Conservation (phyloP, 2,888 invertebrate genomes). For the Sphecodes monilicornis region DNA sequence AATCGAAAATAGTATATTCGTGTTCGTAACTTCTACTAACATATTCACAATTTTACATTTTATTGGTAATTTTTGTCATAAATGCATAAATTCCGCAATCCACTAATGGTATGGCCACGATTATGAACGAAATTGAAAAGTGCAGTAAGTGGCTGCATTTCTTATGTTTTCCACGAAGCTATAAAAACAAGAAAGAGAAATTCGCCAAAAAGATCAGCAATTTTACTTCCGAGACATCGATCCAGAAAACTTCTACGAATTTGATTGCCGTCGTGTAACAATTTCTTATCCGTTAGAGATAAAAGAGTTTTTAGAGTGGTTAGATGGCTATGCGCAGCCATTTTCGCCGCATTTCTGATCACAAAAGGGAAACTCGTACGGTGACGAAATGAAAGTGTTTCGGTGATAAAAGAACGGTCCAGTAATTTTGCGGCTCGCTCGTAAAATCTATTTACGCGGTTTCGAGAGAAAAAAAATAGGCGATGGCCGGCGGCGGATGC, state of each 20-base stretch:
- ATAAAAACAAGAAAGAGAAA: not conserved
- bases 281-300: not conserved
- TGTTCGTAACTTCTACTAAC: no score
- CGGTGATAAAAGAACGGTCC: constrained; percentile 25
- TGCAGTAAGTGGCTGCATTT: not conserved
- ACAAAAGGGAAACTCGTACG: not conserved
- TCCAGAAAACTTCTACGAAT: not conserved
- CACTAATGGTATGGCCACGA: no score
- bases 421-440: constrained; percentile 8
- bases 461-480: not conserved
- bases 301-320: no score
- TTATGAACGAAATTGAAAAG: not conserved
- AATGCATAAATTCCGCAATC: no score
- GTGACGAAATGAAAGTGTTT: constrained; percentile 33
- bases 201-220: not conserved
- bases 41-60: no score
- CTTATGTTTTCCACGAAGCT: not conserved
- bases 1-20: no score
- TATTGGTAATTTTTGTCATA: no score
- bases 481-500: not conserved
- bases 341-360: not conserved
- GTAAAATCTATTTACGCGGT: constrained; percentile 26
- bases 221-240: not conserved
- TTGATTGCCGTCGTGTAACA: not conserved
- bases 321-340: no score